Evolutionary conservation across 2,888 invertebrate genomes (phyloP).

Genomic region (Neelides folsomi): DNA sequence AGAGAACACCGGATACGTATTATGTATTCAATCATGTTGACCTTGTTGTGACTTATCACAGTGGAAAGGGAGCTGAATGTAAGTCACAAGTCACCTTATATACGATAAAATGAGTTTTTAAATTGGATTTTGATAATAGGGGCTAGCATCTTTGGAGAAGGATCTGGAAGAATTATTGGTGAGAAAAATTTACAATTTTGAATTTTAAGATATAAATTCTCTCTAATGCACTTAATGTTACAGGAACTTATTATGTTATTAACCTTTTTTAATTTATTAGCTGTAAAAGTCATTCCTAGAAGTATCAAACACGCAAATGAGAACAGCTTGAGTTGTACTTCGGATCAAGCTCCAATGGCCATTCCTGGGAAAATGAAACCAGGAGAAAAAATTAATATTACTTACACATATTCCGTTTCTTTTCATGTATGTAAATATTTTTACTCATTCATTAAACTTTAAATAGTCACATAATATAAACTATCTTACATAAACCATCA

Average conservation of each 20-base stretch:
- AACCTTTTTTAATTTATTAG: constrained; percentile 36
- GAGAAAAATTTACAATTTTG: too few species aligned
- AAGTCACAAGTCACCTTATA: too few species aligned
- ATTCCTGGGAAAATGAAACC: constrained; percentile 48
- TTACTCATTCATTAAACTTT: too few species aligned
- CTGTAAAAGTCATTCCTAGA: constrained; percentile 42
- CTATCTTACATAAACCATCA: too few species aligned
- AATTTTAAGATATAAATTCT: too few species aligned
- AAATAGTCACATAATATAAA: too few species aligned
- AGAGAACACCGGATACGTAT: constrained; percentile 49
- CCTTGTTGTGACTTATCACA: constrained; percentile 82
- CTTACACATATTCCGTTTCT: constrained; percentile 74
- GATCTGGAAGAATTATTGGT: too few species aligned
- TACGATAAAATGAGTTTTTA: neutral
- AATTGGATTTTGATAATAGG: too few species aligned
- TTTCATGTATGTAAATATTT: constrained; percentile 52
- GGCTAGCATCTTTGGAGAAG: too few species aligned
- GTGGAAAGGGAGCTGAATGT: constrained; percentile 69
- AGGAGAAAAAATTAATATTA: constrained; percentile 49
- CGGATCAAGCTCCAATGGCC: constrained; percentile 48
- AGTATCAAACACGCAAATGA: constrained; percentile 42
- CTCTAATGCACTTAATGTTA: too few species aligned
- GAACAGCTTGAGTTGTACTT: constrained; percentile 36
- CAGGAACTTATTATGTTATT: too few species aligned
- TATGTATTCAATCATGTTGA: constrained; percentile 97